Evolutionary conservation across 2,113 vertebrate genomes (phyloP).

Genomic region (Oncorhynchus nerka): DNA sequence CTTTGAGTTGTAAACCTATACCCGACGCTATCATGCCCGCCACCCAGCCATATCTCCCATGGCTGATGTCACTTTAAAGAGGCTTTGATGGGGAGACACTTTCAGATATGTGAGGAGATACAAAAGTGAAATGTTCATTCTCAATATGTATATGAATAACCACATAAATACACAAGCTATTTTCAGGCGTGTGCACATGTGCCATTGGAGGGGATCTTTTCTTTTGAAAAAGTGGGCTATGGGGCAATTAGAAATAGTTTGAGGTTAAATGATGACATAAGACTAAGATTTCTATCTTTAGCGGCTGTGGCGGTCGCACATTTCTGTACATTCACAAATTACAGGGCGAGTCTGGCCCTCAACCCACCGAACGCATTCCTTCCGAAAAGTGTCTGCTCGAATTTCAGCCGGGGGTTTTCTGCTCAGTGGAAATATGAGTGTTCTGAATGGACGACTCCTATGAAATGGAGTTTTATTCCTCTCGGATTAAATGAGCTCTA

Average conservation of each 20-base stretch:
- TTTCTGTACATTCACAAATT: conserved; percentile 80
- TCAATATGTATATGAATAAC: conserved; percentile 45
- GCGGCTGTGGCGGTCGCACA: conserved; percentile 69
- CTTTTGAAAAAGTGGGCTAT: conserved; percentile 65
- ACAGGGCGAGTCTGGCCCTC: conserved; percentile 74
- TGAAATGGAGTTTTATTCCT: conserved; percentile 74
- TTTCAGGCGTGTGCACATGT: conserved; percentile 67
- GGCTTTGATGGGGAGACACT: conserved; percentile 54
- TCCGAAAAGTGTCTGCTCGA: conserved; percentile 77
- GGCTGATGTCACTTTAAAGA: conserved; percentile 28
- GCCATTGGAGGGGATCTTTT: conserved; percentile 66
- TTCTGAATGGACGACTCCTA: conserved; percentile 72
- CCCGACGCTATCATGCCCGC: conserved; percentile 52
- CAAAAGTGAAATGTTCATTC: conserved; percentile 20
- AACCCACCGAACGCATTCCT: conserved; percentile 77
- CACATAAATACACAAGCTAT: conserved; percentile 62
- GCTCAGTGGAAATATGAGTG: conserved; percentile 72
- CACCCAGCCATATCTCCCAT: conserved; percentile 53
- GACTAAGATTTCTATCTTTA: conserved; percentile 78
- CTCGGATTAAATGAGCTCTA: conserved; percentile 70
- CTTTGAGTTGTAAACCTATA: conserved; percentile 58
- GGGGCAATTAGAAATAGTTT: conserved; percentile 74
- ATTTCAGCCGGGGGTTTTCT: conserved; percentile 76
- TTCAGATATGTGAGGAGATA: conserved; percentile 28
- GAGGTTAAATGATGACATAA: conserved; percentile 73